A percentile compares a stretch with the other conserved stretches of the same genome.
Conservation (phyloP, 2,888 invertebrate species). For the Macrophya annulata region DNA sequence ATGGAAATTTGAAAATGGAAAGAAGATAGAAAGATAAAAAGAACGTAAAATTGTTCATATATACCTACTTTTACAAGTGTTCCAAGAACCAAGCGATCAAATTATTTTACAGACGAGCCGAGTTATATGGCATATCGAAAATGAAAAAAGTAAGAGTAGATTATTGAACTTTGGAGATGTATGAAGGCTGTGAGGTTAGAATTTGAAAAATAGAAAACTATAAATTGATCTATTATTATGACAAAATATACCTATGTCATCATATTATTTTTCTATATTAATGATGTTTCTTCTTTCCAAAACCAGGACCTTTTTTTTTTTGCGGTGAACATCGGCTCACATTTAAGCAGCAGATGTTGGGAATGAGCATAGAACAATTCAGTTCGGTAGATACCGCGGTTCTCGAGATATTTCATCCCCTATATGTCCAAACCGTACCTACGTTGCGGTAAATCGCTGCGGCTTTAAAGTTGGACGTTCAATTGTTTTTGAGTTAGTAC, state of each 20-base stretch:
- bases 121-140: background rate
- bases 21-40: background rate
- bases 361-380: constrained; percentile 10
- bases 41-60: background rate
- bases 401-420: background rate
- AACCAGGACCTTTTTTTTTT: background rate
- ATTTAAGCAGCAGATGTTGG: background rate
- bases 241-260: background rate
- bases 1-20: background rate
- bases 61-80: background rate
- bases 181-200: background rate
- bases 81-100: background rate
- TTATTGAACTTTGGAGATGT: constrained; percentile 1
- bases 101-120: constrained; percentile 1
- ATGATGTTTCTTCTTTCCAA: background rate
- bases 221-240: background rate
- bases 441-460: background rate
- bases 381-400: background rate
- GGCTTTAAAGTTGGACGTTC: background rate
- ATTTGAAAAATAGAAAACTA: background rate
- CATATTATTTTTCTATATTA: background rate
- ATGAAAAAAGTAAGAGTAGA: background rate
- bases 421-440: background rate
- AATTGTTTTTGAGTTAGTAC: no score
- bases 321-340: constrained; percentile 1